These are phyloP conservation scores for Hassar affinis DNA, from an alignment of 2,113 vertebrate genomes.

Conservation along the genomic window DNA sequence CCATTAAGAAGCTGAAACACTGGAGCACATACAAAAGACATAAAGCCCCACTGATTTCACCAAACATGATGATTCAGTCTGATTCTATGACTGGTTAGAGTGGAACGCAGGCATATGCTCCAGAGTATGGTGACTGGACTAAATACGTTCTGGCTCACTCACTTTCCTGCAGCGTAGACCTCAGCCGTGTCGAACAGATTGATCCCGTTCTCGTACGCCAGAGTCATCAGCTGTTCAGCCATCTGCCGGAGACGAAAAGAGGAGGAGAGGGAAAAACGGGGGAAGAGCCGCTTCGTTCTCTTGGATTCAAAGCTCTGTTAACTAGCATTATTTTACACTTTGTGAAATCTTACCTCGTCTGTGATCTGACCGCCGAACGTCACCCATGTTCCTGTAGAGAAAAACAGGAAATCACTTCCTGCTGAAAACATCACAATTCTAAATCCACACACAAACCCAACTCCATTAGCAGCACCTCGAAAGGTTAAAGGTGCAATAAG, in stretches of 20 bases:
- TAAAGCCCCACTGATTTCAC: not conserved
- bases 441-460: not conserved
- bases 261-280: slow-evolving; percentile 1
- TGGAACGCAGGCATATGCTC: not conserved
- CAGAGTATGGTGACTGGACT: slow-evolving; percentile 10
- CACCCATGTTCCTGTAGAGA: slow-evolving; percentile 91
- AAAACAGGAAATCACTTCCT: slow-evolving; percentile 23
- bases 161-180: slow-evolving; percentile 98
- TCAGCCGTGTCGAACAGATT: slow-evolving; percentile 98
- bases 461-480: not conserved
- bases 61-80: not conserved
- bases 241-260: slow-evolving; percentile 75
- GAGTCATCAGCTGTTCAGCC: slow-evolving; percentile 96
- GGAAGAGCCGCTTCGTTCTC: slow-evolving; percentile 14
- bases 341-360: slow-evolving; percentile 83
- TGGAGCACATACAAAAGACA: not conserved
- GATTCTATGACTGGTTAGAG: not conserved
- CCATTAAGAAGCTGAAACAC: not conserved
- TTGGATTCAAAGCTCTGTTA: not conserved
- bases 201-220: slow-evolving; percentile 98
- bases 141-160: slow-evolving; percentile 65
- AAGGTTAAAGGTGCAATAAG: not conserved
- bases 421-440: not conserved
- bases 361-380: slow-evolving; percentile 98
- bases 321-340: not conserved